A percentile compares a stretch with the other conserved stretches of the same genome.
Conservation (phyloP, 64 coral and sea anemone genomes). For the Montipora foliosa region DNA sequence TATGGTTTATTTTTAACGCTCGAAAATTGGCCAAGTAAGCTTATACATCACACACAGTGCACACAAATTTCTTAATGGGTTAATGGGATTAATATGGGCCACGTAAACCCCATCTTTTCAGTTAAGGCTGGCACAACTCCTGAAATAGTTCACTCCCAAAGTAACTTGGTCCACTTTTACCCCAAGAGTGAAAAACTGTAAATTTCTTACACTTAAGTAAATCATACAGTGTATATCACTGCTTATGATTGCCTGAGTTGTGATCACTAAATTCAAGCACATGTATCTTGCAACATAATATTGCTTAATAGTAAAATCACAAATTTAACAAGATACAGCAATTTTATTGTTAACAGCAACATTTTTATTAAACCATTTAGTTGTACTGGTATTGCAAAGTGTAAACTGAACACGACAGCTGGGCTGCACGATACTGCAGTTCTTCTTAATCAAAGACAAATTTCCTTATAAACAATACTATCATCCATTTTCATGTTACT, state of each 20-base stretch:
- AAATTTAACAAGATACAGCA: constrained; percentile 7
- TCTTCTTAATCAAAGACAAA: not conserved
- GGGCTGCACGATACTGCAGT: constrained; percentile 10
- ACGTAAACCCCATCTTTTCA: too few relatives aligned
- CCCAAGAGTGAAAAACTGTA: constrained; percentile 8
- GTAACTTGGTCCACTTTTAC: constrained; percentile 8
- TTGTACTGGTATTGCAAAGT: not conserved
- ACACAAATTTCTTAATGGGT: too few relatives aligned
- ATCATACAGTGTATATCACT: too few relatives aligned
- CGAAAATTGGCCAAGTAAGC: too few relatives aligned
- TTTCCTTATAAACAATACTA: constrained; percentile 17
- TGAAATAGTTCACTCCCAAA: constrained; percentile 22
- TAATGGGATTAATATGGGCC: not conserved
- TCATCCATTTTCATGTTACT: constrained; percentile 24
- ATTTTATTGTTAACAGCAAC: constrained; percentile 21
- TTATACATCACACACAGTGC: too few relatives aligned
- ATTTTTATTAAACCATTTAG: constrained; percentile 34
- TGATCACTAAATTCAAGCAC: constrained; percentile 2
- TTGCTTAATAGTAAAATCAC: constrained; percentile 1
- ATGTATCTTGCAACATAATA: constrained; percentile 29
- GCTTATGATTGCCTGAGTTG: too few relatives aligned
- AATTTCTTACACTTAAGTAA: constrained; percentile 4
- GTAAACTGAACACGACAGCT: constrained; percentile 23
- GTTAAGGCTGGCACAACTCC: too few relatives aligned
- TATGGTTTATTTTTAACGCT: too few relatives aligned